Percentiles rank a stretch among this genome's conserved stretches.
Evolutionary conservation across 2,888 invertebrate genomes (phyloP).

Genomic region (Reticulitermes lucifugus): DNA sequence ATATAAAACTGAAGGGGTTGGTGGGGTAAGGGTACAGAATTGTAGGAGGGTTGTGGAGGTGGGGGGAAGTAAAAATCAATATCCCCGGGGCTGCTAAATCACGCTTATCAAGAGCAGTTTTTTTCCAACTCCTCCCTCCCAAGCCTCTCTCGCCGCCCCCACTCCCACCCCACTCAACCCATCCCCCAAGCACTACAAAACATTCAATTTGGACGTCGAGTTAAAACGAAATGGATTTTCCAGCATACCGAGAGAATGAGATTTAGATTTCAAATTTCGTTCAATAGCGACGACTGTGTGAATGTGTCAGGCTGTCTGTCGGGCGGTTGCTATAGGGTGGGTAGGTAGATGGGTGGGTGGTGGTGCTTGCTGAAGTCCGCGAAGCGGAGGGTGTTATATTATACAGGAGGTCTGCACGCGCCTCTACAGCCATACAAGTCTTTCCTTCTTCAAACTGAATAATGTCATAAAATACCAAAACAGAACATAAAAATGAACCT

Average conservation of each 20-base stretch:
- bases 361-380: slow-evolving; percentile 12
- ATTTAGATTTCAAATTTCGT: slow-evolving; percentile 62
- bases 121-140: slow-evolving; percentile 57
- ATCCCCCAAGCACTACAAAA: slow-evolving; percentile 66
- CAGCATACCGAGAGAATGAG: slow-evolving; percentile 64
- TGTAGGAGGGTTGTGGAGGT: slow-evolving; percentile 55
- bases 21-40: slow-evolving; percentile 63
- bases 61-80: slow-evolving; percentile 61
- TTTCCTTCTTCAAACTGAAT: slow-evolving; percentile 32
- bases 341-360: neutral
- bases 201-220: slow-evolving; percentile 72
- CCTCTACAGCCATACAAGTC: slow-evolving; percentile 5
- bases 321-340: slow-evolving; percentile 20
- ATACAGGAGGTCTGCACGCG: slow-evolving; percentile 11
- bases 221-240: slow-evolving; percentile 72
- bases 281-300: slow-evolving; percentile 52
- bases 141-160: slow-evolving; percentile 53
- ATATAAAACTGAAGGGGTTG: slow-evolving; percentile 67
- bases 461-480: slow-evolving; percentile 38
- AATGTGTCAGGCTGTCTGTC: slow-evolving; percentile 40
- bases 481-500: slow-evolving; percentile 27
- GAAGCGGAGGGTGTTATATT: slow-evolving; percentile 25
- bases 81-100: slow-evolving; percentile 83
- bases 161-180: slow-evolving; percentile 54
- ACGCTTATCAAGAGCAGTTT: slow-evolving; percentile 71